Evolutionary conservation across 2,113 vertebrate species (phyloP).

Genomic region (Thunnus maccoyii): DNA sequence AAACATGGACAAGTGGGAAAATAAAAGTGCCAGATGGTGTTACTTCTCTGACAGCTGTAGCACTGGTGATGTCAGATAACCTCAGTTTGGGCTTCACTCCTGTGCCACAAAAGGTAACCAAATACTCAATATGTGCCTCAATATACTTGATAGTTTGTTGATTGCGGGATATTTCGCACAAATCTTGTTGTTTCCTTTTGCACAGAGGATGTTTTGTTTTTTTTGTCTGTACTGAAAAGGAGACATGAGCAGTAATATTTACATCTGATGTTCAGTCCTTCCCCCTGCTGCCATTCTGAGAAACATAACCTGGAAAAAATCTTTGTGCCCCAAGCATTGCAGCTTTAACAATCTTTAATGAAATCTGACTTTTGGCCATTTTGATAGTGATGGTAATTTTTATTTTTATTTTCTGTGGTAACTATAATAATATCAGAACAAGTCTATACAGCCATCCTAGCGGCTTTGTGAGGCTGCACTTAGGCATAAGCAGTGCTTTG

Average conservation of each 20-base stretch:
- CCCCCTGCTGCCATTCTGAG: not conserved
- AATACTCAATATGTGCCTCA: not conserved
- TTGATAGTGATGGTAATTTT: too few species aligned
- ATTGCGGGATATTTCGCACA: not conserved
- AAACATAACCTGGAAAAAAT: too few species aligned
- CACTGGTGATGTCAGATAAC: slow-evolving; percentile 88
- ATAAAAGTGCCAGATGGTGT: slow-evolving; percentile 88
- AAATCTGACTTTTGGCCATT: not conserved
- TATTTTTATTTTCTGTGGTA: too few species aligned
- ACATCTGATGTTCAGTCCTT: too few species aligned
- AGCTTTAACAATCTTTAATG: not conserved
- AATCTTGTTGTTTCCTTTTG: not conserved
- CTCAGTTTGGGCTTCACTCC: slow-evolving; percentile 84
- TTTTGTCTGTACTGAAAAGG: too few species aligned
- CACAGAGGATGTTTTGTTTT: not conserved
- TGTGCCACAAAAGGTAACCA: slow-evolving; percentile 83
- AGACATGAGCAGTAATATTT: too few species aligned
- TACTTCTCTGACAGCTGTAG: slow-evolving; percentile 86
- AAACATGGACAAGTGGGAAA: slow-evolving; percentile 72
- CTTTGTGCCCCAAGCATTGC: too few species aligned
- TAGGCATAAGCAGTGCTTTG: too few species aligned
- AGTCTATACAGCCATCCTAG: too few species aligned
- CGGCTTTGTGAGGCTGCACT: too few species aligned
- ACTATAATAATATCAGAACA: too few species aligned
- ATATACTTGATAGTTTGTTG: not conserved